These are phyloP conservation scores for Phaedon cochleariae DNA, from an alignment of 2,888 invertebrate genomes.

Conservation along the genomic window DNA sequence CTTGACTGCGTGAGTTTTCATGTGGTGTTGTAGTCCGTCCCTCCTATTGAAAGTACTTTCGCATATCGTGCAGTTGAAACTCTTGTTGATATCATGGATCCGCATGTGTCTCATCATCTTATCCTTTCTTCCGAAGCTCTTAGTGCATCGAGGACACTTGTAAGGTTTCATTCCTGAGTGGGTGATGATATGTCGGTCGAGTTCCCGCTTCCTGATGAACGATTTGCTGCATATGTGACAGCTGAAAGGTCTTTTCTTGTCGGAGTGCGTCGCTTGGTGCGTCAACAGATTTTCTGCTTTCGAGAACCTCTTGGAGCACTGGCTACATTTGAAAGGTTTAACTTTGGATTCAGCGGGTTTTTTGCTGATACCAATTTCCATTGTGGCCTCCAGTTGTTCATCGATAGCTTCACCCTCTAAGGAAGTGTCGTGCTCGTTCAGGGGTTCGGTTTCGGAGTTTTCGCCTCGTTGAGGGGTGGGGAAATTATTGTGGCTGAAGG, in stretches of 20 bases:
- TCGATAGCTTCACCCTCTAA: conserved; percentile 23
- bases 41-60: conserved; percentile 68
- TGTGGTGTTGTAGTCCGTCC: conserved; percentile 68
- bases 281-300: conserved; percentile 48
- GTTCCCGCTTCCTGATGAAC: conserved; percentile 74
- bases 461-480: conserved; percentile 46
- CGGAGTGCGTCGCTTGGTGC: conserved; percentile 50
- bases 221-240: conserved; percentile 74
- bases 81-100: conserved; percentile 67
- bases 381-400: not conserved
- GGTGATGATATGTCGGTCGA: conserved; percentile 73
- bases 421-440: conserved; percentile 21
- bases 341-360: not conserved
- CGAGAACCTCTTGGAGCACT: conserved; percentile 50
- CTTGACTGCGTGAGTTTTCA: conserved; percentile 64
- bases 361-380: not conserved
- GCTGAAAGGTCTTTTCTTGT: conserved; percentile 64
- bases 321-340: conserved; percentile 35
- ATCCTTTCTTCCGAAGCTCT: conserved; percentile 74
- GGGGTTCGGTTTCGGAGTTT: conserved; percentile 43
- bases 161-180: conserved; percentile 76
- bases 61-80: conserved; percentile 69
- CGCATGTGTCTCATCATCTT: conserved; percentile 74
- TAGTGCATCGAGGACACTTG: conserved; percentile 73
- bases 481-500: conserved; percentile 63